Percentiles rank a stretch among this genome's conserved stretches.
Evolutionary conservation across 2,797 vertebrate genomes (phyloP).

Genomic region (Malacoraja senta): DNA sequence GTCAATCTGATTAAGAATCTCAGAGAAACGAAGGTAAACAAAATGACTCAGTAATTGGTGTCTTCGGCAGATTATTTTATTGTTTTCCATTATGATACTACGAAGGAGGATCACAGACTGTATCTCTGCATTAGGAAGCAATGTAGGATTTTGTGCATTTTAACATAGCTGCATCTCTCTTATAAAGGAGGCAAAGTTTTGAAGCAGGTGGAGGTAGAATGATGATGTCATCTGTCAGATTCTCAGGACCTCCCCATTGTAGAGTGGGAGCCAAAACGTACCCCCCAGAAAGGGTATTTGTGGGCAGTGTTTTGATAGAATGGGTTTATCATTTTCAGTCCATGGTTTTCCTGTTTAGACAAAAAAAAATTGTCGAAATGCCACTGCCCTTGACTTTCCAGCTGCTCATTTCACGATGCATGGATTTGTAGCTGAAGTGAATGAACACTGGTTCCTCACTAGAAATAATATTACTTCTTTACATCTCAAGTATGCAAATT

Average conservation of each 20-base stretch:
- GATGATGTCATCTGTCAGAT: background rate
- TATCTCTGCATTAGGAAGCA: background rate
- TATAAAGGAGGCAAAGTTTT: background rate
- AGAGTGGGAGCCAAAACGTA: background rate
- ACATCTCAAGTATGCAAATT: background rate
- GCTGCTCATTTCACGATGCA: background rate
- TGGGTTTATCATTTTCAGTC: background rate
- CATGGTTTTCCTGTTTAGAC: background rate
- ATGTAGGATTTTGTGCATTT: background rate
- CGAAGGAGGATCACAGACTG: background rate
- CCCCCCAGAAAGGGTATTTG: background rate
- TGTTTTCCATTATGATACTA: background rate
- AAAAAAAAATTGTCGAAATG: no score
- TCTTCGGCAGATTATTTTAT: background rate
- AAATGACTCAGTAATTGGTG: background rate
- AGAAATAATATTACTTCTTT: background rate
- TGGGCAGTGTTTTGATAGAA: background rate
- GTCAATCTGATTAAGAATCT: background rate
- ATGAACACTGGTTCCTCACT: background rate
- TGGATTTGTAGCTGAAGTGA: background rate
- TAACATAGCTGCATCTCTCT: background rate
- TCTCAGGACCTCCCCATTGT: background rate
- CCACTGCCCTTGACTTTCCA: background rate
- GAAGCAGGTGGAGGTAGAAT: background rate
- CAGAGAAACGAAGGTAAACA: background rate